A percentile compares a stretch with the other conserved stretches of the same genome.
Evolutionary conservation across 2,113 vertebrate species (phyloP).

Genomic region (Chaetops frenatus): DNA sequence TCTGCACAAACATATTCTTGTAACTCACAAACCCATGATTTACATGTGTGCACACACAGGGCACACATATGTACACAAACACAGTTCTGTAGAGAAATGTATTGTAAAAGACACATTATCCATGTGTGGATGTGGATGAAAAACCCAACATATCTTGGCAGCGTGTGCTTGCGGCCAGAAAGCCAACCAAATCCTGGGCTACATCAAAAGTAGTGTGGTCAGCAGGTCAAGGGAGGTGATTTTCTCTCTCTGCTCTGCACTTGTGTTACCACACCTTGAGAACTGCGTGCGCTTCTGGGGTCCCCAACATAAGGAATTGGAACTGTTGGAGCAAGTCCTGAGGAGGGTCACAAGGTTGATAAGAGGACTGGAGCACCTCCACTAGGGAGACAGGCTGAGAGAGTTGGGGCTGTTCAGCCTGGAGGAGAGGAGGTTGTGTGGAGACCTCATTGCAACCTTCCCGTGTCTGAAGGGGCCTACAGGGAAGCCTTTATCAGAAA

Average conservation of each 20-base stretch:
- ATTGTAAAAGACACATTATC: background rate
- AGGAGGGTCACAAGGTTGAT: background rate
- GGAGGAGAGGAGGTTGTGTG: background rate
- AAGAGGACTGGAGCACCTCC: background rate
- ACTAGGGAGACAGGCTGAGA: fast-evolving
- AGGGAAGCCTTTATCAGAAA: background rate
- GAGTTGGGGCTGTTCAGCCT: background rate
- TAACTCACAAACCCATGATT: background rate
- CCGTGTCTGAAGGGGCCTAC: no score
- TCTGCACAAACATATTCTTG: background rate
- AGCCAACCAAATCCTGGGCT: background rate
- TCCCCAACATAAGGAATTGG: background rate
- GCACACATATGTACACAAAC: fast-evolving
- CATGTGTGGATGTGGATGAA: background rate
- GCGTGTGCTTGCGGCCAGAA: background rate
- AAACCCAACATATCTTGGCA: background rate
- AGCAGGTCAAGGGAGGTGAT: background rate
- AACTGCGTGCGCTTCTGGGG: background rate
- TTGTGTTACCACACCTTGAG: background rate
- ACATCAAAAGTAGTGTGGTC: background rate
- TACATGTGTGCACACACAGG: no score
- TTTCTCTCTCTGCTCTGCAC: background rate
- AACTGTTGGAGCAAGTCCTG: background rate
- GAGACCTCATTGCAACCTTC: background rate
- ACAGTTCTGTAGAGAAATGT: background rate